A percentile compares a stretch with the other conserved stretches of the same genome.
phyloP scores from a whole-genome alignment of 2,888 invertebrate species.

The Pollenia amentaria region DNA sequence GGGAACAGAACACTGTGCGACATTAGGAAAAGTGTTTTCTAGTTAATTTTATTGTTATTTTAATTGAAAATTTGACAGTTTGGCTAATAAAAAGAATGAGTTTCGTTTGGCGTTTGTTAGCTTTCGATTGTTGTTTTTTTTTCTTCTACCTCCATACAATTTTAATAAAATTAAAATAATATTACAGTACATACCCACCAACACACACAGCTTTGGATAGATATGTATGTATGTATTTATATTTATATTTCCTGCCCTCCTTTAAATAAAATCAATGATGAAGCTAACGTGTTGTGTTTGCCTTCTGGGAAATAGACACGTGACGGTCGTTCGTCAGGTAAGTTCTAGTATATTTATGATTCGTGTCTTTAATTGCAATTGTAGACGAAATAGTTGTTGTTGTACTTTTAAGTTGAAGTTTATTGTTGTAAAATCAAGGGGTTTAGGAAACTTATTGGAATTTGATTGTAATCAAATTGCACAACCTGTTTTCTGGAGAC shows the following conservation, averaged over 20 bases:
- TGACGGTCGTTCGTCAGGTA: slow-evolving; percentile 84
- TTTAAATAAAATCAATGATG: slow-evolving; percentile 20
- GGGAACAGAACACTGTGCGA: neutral
- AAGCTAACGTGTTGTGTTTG: slow-evolving; percentile 82
- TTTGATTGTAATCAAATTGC: slow-evolving; percentile 83
- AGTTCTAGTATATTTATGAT: slow-evolving; percentile 80
- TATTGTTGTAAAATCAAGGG: slow-evolving; percentile 71
- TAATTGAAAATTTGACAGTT: slow-evolving; percentile 74
- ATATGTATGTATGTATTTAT: neutral
- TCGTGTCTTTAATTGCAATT: slow-evolving; percentile 84
- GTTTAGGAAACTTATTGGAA: slow-evolving; percentile 77
- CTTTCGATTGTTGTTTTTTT: slow-evolving; percentile 52
- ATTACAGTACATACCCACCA: slow-evolving; percentile 18
- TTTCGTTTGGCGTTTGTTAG: slow-evolving; percentile 68
- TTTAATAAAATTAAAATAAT: slow-evolving; percentile 73
- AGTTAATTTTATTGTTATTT: slow-evolving; percentile 73
- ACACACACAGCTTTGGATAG: neutral
- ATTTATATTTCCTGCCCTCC: slow-evolving; percentile 23
- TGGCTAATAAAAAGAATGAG: slow-evolving; percentile 72
- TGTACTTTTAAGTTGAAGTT: slow-evolving; percentile 48
- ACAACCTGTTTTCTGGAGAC: slow-evolving; percentile 80
- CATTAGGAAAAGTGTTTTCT: slow-evolving; percentile 60
- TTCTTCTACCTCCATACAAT: slow-evolving; percentile 15
- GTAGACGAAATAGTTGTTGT: slow-evolving; percentile 75
- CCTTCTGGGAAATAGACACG: slow-evolving; percentile 84